Percentiles rank a stretch among this genome's conserved stretches.
Evolutionary conservation across 2,797 vertebrate species (phyloP).

Genomic region (Siniperca undulata): DNA sequence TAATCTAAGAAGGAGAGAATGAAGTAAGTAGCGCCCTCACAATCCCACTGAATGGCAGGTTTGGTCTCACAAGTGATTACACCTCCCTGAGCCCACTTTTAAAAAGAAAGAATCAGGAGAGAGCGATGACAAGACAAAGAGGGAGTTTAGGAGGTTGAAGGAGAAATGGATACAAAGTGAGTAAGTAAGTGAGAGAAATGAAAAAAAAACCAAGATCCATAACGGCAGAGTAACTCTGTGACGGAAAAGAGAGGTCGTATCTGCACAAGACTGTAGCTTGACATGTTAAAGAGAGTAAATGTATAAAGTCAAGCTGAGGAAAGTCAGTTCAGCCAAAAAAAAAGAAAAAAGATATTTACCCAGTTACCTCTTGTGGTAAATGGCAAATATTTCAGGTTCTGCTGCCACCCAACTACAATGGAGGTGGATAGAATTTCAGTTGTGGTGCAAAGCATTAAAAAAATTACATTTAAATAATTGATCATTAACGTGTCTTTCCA

Average conservation of each 20-base stretch:
- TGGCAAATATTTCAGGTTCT: no score
- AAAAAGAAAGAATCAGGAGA: constrained; percentile 40
- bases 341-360: no score
- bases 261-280: background rate
- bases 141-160: constrained; percentile 23
- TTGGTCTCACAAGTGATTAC: constrained; percentile 71
- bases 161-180: constrained; percentile 40
- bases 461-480: background rate
- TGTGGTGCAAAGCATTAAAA: background rate
- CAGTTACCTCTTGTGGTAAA: no score
- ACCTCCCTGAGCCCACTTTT: constrained; percentile 43
- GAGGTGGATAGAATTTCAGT: background rate
- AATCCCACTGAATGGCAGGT: constrained; percentile 59
- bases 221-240: background rate
- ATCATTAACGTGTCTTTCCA: background rate
- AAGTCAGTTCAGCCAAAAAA: background rate
- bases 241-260: background rate
- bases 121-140: constrained; percentile 45
- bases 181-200: constrained; percentile 39
- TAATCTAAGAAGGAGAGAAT: constrained; percentile 67
- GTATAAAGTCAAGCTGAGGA: background rate
- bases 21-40: constrained; percentile 54
- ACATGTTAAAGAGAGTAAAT: background rate
- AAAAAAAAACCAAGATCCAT: constrained; percentile 33
- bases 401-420: no score